Evolutionary conservation across 2,113 vertebrate species (phyloP).

Genomic region (Zosterops lateralis): DNA sequence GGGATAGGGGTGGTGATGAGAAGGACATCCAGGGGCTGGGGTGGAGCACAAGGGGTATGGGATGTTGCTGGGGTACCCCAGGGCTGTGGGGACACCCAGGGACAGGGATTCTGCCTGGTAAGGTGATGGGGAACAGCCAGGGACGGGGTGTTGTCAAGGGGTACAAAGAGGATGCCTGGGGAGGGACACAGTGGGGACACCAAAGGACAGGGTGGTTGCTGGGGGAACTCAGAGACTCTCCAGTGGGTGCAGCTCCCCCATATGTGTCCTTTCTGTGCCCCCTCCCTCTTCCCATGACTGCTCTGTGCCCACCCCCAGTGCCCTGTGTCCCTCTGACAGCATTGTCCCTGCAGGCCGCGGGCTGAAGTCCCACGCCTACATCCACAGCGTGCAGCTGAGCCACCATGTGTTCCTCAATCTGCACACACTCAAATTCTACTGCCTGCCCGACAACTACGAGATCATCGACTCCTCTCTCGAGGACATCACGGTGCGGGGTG

Average conservation of each 20-base stretch:
- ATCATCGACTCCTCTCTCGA: conserved; percentile 96
- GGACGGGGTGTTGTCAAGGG: neutral
- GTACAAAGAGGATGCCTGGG: neutral
- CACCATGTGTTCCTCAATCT: conserved; percentile 97
- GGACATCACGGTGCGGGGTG: conserved; percentile 85
- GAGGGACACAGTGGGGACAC: neutral
- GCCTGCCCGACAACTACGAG: conserved; percentile 96
- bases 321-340: neutral
- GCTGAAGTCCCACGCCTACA: conserved; percentile 94
- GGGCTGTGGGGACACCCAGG: neutral
- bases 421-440: conserved; percentile 97
- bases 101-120: neutral
- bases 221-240: too few species aligned
- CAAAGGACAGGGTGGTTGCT: neutral
- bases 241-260: fast-evolving
- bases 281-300: fast-evolving
- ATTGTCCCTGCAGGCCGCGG: conserved; percentile 81
- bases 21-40: too few species aligned
- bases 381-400: conserved; percentile 94
- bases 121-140: too few species aligned
- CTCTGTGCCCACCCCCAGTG: too few species aligned
- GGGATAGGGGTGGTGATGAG: neutral
- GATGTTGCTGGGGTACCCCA: neutral
- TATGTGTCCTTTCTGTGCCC: fast-evolving
- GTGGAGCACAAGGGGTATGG: neutral